Percentiles rank a stretch among this genome's conserved stretches.
Conservation (phyloP, 1,140 invertebrate genomes). For the Vollenhovia emeryi region DNA sequence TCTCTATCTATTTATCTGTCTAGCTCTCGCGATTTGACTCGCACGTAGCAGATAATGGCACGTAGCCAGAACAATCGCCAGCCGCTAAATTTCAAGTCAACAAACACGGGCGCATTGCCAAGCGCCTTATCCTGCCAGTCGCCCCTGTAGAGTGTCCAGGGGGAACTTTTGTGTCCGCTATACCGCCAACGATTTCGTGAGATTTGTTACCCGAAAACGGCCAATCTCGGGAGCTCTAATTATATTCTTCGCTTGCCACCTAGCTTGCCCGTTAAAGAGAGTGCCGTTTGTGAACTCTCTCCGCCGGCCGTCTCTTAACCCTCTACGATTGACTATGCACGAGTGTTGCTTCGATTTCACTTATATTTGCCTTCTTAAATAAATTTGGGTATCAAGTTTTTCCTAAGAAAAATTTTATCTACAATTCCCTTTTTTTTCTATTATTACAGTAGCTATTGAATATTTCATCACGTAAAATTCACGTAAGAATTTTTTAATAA, state of each 20-base stretch:
- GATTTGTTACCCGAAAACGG: conserved; percentile 48
- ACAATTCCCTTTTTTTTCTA: not conserved
- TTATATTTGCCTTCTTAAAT: not conserved
- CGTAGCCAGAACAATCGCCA: conserved; percentile 81
- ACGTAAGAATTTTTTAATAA: no score
- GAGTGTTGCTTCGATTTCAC: not conserved
- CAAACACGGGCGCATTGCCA: conserved; percentile 80
- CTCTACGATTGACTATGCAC: not conserved
- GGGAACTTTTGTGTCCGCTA: conserved; percentile 64
- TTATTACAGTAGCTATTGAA: no score
- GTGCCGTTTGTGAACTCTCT: not conserved
- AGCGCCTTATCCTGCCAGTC: conserved; percentile 61
- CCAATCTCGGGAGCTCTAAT: conserved; percentile 6
- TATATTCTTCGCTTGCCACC: conserved; percentile 33
- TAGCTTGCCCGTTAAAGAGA: not conserved
- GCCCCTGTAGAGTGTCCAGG: conserved; percentile 39
- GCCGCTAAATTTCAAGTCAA: conserved; percentile 83
- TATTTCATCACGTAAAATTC: no score
- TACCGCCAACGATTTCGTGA: conserved; percentile 28
- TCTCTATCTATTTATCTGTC: conserved; percentile 25
- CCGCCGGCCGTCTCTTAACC: not conserved
- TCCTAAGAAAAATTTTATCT: not conserved
- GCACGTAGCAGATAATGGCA: conserved; percentile 79
- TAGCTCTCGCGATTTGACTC: conserved; percentile 56
- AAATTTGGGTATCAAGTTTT: not conserved